Evolutionary conservation across 2,888 invertebrate species (phyloP).

Genomic region (Pasiphila rectangulata): DNA sequence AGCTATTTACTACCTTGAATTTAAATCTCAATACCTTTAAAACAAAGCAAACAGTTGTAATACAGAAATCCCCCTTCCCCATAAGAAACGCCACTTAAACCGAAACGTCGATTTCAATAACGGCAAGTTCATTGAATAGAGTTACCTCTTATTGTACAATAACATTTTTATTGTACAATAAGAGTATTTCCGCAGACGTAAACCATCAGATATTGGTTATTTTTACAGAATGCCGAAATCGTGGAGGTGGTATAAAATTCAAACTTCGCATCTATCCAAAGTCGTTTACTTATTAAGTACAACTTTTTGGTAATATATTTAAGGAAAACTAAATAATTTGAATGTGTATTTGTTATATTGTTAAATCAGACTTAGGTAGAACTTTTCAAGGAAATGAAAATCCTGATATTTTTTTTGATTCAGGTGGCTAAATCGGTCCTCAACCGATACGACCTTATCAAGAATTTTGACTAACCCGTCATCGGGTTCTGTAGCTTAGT

Average conservation of each 20-base stretch:
- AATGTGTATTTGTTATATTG: too few relatives aligned
- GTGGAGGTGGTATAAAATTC: conserved; percentile 17
- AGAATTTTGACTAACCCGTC: too few relatives aligned
- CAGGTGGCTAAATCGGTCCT: too few relatives aligned
- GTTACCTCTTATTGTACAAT: conserved; percentile 77
- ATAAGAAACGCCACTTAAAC: conserved; percentile 63
- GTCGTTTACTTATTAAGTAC: not conserved
- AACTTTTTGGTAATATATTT: too few relatives aligned
- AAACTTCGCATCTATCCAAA: not conserved
- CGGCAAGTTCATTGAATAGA: conserved; percentile 74
- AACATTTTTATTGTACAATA: conserved; percentile 79
- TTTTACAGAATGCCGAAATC: conserved; percentile 3
- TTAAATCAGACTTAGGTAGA: too few relatives aligned
- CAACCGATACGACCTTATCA: too few relatives aligned
- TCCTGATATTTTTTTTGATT: too few relatives aligned
- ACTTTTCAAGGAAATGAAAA: too few relatives aligned
- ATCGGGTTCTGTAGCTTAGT: too few relatives aligned
- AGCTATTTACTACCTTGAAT: too few relatives aligned
- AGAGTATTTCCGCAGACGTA: conserved; percentile 59
- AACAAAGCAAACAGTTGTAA: conserved; percentile 45
- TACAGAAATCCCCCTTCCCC: conserved; percentile 45
- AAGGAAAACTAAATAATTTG: too few relatives aligned
- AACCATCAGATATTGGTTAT: conserved; percentile 65
- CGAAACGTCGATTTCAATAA: conserved; percentile 73
- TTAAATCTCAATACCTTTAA: not conserved